Conservation (phyloP, 2,113 vertebrate species). For the Orientallactaga bullata region DNA sequence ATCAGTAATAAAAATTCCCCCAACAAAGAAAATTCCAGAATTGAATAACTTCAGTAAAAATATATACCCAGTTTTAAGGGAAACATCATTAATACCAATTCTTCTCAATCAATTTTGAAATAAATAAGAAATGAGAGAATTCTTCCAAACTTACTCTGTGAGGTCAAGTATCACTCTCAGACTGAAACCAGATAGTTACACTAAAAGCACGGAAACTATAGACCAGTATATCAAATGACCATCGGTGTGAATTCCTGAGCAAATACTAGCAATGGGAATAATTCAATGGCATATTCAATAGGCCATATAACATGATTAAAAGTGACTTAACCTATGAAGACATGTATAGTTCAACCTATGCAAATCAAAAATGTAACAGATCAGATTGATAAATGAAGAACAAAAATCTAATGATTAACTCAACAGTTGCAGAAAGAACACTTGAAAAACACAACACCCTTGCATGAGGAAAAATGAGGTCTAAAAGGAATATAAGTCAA, state of each 20-base stretch:
- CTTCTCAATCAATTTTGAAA: neutral
- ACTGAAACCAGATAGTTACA: neutral
- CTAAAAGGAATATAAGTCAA: neutral
- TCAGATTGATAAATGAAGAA: neutral
- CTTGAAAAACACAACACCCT: neutral
- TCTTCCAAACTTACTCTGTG: neutral
- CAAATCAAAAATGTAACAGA: neutral
- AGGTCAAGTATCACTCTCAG: neutral
- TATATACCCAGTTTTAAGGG: neutral
- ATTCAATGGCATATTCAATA: neutral
- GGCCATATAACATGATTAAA: neutral
- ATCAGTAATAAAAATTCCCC: neutral
- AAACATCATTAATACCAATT: neutral
- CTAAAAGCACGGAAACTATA: neutral
- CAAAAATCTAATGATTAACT: neutral
- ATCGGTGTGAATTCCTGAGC: neutral
- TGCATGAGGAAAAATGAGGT: neutral
- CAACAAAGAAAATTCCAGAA: neutral
- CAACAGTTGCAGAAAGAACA: neutral
- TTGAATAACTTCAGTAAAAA: neutral
- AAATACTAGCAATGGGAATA: neutral
- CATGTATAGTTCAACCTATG: neutral
- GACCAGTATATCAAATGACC: neutral
- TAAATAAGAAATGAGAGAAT: neutral
- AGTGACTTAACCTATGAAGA: neutral